These are phyloP conservation scores for Zosterops hypoxanthus DNA, from an alignment of 2,113 vertebrate genomes.

Conservation along the genomic window DNA sequence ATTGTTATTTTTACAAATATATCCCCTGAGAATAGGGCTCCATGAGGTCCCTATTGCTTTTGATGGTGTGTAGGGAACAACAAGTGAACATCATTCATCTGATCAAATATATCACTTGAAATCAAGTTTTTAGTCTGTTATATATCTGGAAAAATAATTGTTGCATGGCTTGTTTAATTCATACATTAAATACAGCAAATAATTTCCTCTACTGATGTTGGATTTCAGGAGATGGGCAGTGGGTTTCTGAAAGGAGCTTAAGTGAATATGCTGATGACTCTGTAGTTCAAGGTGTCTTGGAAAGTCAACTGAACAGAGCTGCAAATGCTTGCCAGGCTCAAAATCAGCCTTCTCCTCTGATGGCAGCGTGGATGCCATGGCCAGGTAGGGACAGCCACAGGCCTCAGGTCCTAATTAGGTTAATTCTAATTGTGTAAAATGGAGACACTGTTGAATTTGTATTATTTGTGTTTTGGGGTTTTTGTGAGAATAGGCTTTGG, in stretches of 20 bases:
- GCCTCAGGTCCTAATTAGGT: not conserved
- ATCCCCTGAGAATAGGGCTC: not conserved
- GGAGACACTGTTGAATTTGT: not conserved
- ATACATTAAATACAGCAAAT: not conserved
- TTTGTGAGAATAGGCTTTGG: not conserved
- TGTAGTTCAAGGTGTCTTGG: not conserved
- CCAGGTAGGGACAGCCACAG: slow-evolving; percentile 14
- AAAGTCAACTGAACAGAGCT: not conserved
- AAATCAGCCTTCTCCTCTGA: not conserved
- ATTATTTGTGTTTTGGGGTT: not conserved
- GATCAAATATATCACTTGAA: not conserved
- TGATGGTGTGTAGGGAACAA: not conserved
- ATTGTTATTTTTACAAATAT: not conserved
- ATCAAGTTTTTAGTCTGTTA: not conserved
- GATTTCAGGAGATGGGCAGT: slow-evolving; percentile 59
- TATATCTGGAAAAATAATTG: not conserved
- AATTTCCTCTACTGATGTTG: not conserved
- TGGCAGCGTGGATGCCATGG: rapidly evolving
- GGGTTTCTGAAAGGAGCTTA: slow-evolving; percentile 62
- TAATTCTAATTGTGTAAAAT: not conserved
- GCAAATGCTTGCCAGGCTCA: not conserved
- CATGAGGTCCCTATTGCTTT: not conserved
- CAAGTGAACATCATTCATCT: not conserved
- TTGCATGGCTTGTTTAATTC: not conserved
- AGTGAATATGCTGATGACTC: slow-evolving; percentile 18